phyloP scores from a whole-genome alignment of 2,113 vertebrate genomes.

The Chrysemys picta region DNA sequence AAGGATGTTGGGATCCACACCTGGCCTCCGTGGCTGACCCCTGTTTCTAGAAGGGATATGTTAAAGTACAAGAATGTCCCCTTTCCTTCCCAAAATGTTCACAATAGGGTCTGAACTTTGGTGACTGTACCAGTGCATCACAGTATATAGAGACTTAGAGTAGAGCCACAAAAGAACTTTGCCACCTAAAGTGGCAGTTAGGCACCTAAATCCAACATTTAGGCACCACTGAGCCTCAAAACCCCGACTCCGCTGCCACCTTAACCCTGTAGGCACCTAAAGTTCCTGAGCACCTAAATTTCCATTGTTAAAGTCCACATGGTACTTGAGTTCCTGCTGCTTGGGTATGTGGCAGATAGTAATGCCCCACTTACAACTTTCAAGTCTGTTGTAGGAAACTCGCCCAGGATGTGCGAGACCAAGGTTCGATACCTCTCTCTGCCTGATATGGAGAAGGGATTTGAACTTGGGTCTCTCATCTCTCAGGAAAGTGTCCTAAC shows the following conservation, averaged over 20 bases:
- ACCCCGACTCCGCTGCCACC: not conserved
- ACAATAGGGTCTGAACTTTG: not conserved
- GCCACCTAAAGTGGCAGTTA: not conserved
- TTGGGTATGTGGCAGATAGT: not conserved
- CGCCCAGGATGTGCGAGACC: not conserved
- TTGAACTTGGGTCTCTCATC: not conserved
- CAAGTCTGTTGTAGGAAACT: not conserved
- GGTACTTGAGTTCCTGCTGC: not conserved
- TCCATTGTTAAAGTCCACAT: not conserved
- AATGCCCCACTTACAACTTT: not conserved
- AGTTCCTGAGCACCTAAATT: not conserved
- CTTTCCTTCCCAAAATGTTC: not conserved
- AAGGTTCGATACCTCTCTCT: not conserved
- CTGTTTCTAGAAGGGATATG: not conserved
- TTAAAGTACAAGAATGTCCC: not conserved
- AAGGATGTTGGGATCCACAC: not conserved
- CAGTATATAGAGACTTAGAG: not conserved
- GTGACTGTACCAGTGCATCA: not conserved
- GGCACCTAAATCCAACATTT: not conserved
- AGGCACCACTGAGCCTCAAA: not conserved
- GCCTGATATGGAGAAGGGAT: not conserved
- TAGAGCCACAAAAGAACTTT: too few species aligned
- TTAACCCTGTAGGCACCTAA: not conserved
- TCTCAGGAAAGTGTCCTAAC: not conserved
- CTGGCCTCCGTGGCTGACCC: not conserved